Percentiles rank a stretch among this genome's conserved stretches.
phyloP scores from a whole-genome alignment of 1,140 invertebrate species.

The Musca domestica region DNA sequence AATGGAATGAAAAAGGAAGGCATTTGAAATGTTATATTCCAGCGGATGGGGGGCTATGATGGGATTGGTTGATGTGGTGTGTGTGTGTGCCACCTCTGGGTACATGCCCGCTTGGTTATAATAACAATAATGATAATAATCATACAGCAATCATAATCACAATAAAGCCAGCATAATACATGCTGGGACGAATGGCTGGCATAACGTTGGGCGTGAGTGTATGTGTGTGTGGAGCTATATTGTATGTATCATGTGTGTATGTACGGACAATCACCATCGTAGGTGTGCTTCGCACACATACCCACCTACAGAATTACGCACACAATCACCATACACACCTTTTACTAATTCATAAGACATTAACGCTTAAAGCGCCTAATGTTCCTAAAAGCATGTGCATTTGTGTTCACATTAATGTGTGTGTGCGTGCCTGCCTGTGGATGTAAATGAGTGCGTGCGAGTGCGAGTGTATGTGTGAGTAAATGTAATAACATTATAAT shows the following conservation, averaged over 20 bases:
- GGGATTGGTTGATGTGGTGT: neutral
- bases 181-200: neutral
- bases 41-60: neutral
- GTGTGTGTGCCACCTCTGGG: neutral
- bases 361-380: conserved; percentile 11
- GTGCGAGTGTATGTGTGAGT: no score
- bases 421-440: neutral
- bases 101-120: neutral
- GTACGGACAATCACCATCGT: neutral
- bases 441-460: neutral
- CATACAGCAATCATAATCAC: conserved; percentile 19
- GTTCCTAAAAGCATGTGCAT: neutral
- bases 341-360: conserved; percentile 20
- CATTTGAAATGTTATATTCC: no score
- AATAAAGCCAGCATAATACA: conserved; percentile 14
- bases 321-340: neutral
- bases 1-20: no score
- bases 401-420: neutral
- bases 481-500: neutral
- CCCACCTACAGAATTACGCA: neutral
- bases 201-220: neutral
- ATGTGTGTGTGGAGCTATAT: neutral
- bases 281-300: conserved; percentile 4
- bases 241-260: neutral
- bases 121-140: conserved; percentile 21